A percentile compares a stretch with the other conserved stretches of the same genome.
phyloP scores from a whole-genome alignment of 2,888 invertebrate species.

The Eupithecia dodoneata region DNA sequence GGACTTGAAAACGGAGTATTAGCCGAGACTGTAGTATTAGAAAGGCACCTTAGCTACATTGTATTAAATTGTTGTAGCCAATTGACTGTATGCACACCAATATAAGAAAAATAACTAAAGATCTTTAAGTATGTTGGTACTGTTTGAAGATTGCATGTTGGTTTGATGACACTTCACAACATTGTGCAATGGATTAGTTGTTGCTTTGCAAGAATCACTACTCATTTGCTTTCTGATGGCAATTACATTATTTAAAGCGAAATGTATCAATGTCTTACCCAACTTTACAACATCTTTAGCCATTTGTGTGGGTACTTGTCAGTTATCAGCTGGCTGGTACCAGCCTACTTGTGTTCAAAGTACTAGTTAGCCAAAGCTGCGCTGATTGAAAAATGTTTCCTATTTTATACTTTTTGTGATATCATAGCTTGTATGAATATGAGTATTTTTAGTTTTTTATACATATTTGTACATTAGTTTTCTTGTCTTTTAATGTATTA shows the following conservation, averaged over 20 bases:
- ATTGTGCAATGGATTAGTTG: neutral
- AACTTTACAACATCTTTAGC: neutral
- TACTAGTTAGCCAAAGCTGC: neutral
- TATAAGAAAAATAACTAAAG: neutral
- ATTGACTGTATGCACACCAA: neutral
- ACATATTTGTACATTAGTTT: constrained; percentile 27
- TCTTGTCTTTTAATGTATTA: constrained; percentile 29
- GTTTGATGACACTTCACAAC: neutral
- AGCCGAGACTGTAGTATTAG: neutral
- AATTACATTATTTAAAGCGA: neutral
- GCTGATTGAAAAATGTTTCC: neutral
- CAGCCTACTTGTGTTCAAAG: neutral
- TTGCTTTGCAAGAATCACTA: neutral
- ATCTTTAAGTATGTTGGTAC: neutral
- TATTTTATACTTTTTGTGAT: neutral
- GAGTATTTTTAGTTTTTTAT: neutral
- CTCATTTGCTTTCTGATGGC: neutral
- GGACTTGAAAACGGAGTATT: neutral
- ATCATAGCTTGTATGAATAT: neutral
- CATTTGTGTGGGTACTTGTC: neutral
- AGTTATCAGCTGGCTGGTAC: neutral
- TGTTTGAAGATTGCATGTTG: neutral
- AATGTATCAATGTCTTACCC: neutral
- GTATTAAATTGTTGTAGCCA: neutral
- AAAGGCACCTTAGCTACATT: neutral